Percentiles rank a stretch among this genome's conserved stretches.
Evolutionary conservation across 2,888 invertebrate genomes (phyloP).

Genomic region (Heliconius aoede): DNA sequence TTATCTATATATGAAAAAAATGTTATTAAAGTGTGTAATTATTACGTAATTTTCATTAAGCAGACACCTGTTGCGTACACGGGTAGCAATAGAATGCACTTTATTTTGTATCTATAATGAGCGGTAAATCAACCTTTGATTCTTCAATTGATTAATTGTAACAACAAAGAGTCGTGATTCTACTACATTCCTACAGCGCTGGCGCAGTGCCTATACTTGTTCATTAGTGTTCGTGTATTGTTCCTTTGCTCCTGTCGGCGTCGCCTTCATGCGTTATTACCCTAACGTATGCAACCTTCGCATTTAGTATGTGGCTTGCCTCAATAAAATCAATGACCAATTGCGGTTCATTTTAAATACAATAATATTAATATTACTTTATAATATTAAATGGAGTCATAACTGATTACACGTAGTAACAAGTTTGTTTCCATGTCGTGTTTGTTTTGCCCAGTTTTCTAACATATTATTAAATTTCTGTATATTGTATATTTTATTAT

Average conservation of each 20-base stretch:
- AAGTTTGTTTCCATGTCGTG: background rate
- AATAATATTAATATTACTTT: constrained; percentile 22
- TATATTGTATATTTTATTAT: no score
- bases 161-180: constrained; percentile 37
- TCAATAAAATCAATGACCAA: constrained; percentile 42
- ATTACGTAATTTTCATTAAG: background rate
- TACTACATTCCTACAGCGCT: constrained; percentile 36
- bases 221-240: constrained; percentile 39
- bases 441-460: background rate
- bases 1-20: background rate
- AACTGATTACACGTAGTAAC: constrained; percentile 4
- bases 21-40: background rate
- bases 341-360: constrained; percentile 31
- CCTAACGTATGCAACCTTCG: constrained; percentile 60
- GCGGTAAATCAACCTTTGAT: constrained; percentile 13
- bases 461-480: background rate
- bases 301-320: constrained; percentile 48
- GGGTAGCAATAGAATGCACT: background rate
- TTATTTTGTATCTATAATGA: background rate
- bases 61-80: background rate
- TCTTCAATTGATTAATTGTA: constrained; percentile 34
- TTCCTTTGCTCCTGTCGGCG: constrained; percentile 37
- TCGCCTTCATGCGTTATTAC: constrained; percentile 44
- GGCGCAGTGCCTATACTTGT: constrained; percentile 1
- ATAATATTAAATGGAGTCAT: constrained; percentile 19